Conservation (phyloP, 2,113 vertebrate genomes). For the Mormoops blainvillei region DNA sequence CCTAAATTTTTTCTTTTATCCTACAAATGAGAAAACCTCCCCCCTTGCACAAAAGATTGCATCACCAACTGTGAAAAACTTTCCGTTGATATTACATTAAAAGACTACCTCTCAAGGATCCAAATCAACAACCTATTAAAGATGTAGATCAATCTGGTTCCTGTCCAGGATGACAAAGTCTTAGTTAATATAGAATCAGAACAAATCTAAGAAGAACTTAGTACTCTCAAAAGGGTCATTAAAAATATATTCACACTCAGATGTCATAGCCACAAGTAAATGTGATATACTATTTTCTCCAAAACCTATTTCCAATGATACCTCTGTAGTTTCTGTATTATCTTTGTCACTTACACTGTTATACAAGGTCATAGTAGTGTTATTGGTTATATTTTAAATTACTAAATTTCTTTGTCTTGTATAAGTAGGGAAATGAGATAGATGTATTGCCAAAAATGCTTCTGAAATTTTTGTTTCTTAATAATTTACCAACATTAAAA, state of each 20-base stretch:
- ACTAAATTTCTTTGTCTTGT: background rate
- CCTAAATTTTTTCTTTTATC: background rate
- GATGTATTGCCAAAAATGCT: background rate
- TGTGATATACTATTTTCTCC: background rate
- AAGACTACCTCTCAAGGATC: background rate
- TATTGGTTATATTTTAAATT: background rate
- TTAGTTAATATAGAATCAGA: background rate
- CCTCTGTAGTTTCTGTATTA: background rate
- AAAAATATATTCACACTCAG: background rate
- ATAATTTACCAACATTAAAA: slow-evolving; percentile 19
- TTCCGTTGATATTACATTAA: background rate
- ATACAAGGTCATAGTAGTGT: background rate
- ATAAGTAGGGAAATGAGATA: background rate
- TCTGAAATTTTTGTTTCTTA: slow-evolving; percentile 8
- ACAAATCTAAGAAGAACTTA: background rate
- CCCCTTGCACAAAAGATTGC: background rate
- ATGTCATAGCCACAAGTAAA: background rate
- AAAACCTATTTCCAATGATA: background rate
- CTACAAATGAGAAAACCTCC: background rate
- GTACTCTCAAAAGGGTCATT: background rate
- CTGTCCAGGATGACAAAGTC: background rate
- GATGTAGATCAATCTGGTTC: background rate
- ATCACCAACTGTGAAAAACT: background rate
- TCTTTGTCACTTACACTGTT: background rate
- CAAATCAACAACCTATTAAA: background rate